Percentiles rank a stretch among this genome's conserved stretches.
These are phyloP conservation scores for Psix sp. DNA, from an alignment of 1,140 invertebrate genomes.

Conservation along the genomic window DNA sequence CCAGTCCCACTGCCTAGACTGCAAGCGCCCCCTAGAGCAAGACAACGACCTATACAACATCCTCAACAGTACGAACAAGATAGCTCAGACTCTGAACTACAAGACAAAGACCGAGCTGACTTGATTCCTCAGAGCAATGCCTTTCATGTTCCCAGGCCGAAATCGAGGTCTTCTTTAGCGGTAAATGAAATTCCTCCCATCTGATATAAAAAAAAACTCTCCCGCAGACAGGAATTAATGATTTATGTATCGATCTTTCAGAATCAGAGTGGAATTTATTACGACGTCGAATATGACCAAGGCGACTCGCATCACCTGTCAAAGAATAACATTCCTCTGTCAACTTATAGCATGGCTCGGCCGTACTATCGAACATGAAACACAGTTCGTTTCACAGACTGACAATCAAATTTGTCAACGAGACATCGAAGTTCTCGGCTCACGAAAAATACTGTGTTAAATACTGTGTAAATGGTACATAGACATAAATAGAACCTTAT, in stretches of 20 bases:
- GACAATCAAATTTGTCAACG: constrained; percentile 13
- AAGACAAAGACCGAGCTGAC: constrained; percentile 85
- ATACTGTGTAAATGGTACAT: constrained; percentile 46
- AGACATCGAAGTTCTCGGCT: constrained; percentile 4
- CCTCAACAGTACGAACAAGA: constrained; percentile 71
- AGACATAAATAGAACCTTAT: constrained; percentile 40
- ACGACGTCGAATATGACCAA: constrained; percentile 90
- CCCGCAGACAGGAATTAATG: too few relatives aligned
- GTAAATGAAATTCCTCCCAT: constrained; percentile 72
- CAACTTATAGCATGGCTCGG: constrained; percentile 79
- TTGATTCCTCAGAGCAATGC: constrained; percentile 79
- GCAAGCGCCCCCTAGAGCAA: constrained; percentile 68
- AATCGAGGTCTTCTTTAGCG: constrained; percentile 85
- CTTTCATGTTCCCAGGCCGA: constrained; percentile 84
- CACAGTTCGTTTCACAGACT: constrained; percentile 25
- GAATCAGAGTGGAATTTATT: constrained; percentile 92
- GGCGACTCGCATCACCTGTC: constrained; percentile 79
- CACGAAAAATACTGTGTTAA: constrained; percentile 31
- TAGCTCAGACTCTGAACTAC: constrained; percentile 79
- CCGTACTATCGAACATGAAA: constrained; percentile 74
- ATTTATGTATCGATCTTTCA: constrained; percentile 68
- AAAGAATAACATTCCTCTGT: constrained; percentile 82
- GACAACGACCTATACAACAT: constrained; percentile 57
- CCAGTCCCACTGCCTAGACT: constrained; percentile 85
- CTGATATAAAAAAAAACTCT: too few relatives aligned